Base-by-base conservation (phyloP, 1,140 invertebrate genomes). In the Procambarus clarkii region DNA sequence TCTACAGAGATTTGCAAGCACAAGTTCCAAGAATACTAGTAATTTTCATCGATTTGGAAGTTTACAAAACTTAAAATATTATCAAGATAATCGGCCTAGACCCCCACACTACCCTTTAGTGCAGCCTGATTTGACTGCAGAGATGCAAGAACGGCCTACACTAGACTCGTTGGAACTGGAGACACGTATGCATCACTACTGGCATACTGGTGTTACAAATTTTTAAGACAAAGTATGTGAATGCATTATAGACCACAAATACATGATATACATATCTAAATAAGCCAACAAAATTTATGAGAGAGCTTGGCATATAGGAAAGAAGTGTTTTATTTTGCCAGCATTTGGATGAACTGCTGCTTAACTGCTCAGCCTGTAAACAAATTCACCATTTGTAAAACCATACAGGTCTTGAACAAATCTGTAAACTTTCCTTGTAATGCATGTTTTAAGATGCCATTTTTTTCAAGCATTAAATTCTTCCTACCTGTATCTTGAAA, bases 121-220 rank as follows among this genome's bases (percentile, higher is more conserved):
- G 48, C 58, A 88, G 34, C 58, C 84, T 45, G 79, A 86, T 44
- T 45, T 83, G 48, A 15, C 48, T 54, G 50, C 91, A 34, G 91
- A 92, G 71, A 92, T 92, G 91, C 84, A 88, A 82, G 91, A 92
- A 15, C 78, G 69, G 34, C 64, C 15, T 76, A 21, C 91, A 11
- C 4, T 92, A 58, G 91, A 92, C n/a, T 92, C 84, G 3, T 44
- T 92, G 21, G 91, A 92, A 64, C 60, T 92, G 7, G 91, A 92
- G 77, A 88, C 91, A 44, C 79, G 91, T 5, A 92, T 92, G 91
- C 85, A 92, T 71, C 91, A 92, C 24, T 92, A 92, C 44, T 92
- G 91, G 91, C 85, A 92, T 50, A 82, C 85, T 34, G 91, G 91
- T 11, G 86, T 92, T 48, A 92, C 91, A 15, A 88, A 88, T 78